Evolutionary conservation across 2,797 vertebrate species (phyloP), one percentile per base, ranked within the genome.

Genomic region (Acridotheres tristis): DNA sequence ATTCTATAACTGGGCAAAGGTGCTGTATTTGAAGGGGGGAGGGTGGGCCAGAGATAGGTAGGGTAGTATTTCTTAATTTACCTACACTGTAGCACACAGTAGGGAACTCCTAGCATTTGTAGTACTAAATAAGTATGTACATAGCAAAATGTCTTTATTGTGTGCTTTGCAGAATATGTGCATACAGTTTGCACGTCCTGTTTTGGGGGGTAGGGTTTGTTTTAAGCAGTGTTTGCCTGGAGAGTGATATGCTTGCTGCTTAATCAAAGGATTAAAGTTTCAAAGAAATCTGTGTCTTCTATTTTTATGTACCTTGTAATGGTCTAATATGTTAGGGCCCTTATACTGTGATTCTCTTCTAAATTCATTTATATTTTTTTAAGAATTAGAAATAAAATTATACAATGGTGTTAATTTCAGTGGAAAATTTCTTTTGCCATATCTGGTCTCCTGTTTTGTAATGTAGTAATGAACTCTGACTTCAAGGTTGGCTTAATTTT

Each of bases 191-290:
- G 98, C 98, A 98, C 97, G 97, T 97, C 97, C 96, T 97, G 97
- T 97, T 97, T 97, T 83, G 89, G 94, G 94, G 94, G 89, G 93
- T 94, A 94, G 96, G 91, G 92, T 95, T 96, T 96, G 95, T 97
- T 96, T 98, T 96, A 97, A 98, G 97, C 97, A 97, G 97, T 98
- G 97, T 98, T 98, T 98, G 97, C 97, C 96, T 98, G 97, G 97
- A 97, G 98, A 98, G 97, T 98, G 97, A 97, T 98, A 97, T 98
- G 98, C 97, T 98, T 98, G 98, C 97, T 98, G 98, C 98, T 98
- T 98, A 98, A 97, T 98, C 97, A 97, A 98, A 98, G 97, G 97
- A 98, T 98, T 98, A 98, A 98, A 98, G 96, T 97, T 98, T 98
- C 97, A 97, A 97, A 97, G 97, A 97, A 97, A 97, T 98, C 97